A percentile compares a stretch with the other conserved stretches of the same genome.
phyloP scores from a whole-genome alignment of 2,113 vertebrate species.

The Tragelaphus strepsiceros region DNA sequence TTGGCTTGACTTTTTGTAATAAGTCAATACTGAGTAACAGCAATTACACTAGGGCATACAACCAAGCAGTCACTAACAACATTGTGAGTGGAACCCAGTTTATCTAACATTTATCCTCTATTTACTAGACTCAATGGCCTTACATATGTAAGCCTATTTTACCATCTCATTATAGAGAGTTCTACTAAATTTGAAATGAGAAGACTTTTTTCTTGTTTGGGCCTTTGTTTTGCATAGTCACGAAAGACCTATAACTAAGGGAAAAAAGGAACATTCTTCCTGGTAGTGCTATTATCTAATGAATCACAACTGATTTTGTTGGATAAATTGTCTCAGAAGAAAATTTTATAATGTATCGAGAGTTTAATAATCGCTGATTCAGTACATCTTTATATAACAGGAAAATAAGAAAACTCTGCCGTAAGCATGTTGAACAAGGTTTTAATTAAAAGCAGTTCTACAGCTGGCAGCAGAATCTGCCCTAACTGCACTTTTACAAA shows the following conservation, averaged over 20 bases:
- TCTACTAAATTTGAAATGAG: slow-evolving; percentile 38
- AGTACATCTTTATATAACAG: slow-evolving; percentile 73
- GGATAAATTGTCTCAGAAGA: slow-evolving; percentile 57
- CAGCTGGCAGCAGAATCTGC: slow-evolving; percentile 50
- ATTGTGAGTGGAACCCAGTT: not conserved
- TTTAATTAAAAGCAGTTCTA: slow-evolving; percentile 79
- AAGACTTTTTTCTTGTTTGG: not conserved
- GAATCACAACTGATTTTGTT: slow-evolving; percentile 74
- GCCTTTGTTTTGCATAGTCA: not conserved
- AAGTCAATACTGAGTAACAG: not conserved
- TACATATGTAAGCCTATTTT: not conserved
- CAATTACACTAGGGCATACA: not conserved
- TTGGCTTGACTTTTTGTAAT: not conserved
- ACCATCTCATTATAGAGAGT: slow-evolving; percentile 36
- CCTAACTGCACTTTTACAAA: slow-evolving; percentile 26
- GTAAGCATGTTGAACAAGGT: slow-evolving; percentile 51
- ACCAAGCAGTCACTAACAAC: not conserved
- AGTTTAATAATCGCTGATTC: slow-evolving; percentile 79
- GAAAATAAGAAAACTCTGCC: slow-evolving; percentile 68
- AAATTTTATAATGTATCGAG: slow-evolving; percentile 68
- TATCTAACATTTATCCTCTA: not conserved
- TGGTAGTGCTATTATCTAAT: slow-evolving; percentile 61
- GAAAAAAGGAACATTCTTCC: not conserved
- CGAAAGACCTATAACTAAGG: not conserved
- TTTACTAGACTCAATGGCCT: not conserved